A percentile compares a stretch with the other conserved stretches of the same genome.
Conservation (phyloP, 2,113 vertebrate species). For the Ceuthmochares aereus region DNA sequence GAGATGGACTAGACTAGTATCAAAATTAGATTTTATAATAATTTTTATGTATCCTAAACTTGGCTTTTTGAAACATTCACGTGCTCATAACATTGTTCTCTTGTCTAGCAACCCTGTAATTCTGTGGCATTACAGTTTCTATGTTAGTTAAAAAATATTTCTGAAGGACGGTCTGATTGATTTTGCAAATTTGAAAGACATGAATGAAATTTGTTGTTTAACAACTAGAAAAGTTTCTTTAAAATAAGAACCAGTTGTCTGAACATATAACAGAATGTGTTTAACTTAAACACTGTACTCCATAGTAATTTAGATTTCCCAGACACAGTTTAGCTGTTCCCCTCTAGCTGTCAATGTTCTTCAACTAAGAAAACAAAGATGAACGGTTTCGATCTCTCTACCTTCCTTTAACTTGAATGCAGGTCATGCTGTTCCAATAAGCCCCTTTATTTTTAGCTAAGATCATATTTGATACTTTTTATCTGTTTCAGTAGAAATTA, state of each 20-base stretch:
- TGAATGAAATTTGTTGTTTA: neutral
- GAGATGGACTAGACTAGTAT: neutral
- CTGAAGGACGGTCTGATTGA: neutral
- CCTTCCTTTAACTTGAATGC: neutral
- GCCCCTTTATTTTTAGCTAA: neutral
- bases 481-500: neutral
- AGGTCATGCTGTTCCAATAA: neutral
- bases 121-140: neutral
- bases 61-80: neutral
- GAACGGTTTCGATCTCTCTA: neutral
- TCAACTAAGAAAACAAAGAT: neutral
- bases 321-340: neutral
- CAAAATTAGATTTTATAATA: neutral
- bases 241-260: neutral
- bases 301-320: neutral
- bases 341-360: neutral
- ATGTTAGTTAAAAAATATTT: neutral
- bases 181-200: neutral
- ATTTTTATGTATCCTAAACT: neutral
- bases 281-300: neutral
- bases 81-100: neutral
- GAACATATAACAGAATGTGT: neutral
- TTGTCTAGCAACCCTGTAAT: neutral
- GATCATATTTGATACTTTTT: neutral
- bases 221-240: neutral